These are phyloP conservation scores for Coracopsis vasa DNA, from an alignment of 2,113 vertebrate genomes.

Conservation along the genomic window DNA sequence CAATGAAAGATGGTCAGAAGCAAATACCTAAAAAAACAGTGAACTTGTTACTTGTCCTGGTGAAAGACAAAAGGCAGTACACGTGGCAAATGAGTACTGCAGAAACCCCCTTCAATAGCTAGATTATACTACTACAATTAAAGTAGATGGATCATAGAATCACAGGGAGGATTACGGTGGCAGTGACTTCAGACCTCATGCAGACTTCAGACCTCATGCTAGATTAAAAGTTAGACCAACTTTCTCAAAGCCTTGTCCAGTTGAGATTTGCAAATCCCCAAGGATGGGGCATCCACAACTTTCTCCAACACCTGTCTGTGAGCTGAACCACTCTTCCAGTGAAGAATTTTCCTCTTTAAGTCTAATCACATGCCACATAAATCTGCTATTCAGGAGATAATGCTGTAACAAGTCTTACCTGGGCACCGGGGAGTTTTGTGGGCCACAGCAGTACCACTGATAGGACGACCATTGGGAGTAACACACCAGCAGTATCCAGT, in stretches of 20 bases:
- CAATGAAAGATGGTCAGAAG: background rate
- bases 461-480: constrained; percentile 89
- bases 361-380: background rate
- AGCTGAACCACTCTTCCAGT: background rate
- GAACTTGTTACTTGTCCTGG: background rate
- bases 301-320: background rate
- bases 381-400: background rate
- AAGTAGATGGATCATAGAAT: background rate
- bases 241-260: background rate
- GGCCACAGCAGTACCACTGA: constrained; percentile 94
- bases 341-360: background rate
- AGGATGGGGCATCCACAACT: background rate
- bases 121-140: background rate
- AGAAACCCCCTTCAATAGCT: background rate
- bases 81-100: background rate
- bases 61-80: background rate
- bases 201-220: background rate
- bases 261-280: background rate
- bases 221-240: background rate
- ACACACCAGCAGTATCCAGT: constrained; percentile 99
- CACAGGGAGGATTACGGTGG: background rate
- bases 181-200: background rate
- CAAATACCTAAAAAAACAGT: background rate
- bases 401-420: constrained; percentile 71
- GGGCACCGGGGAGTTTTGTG: constrained; percentile 97